Evolutionary conservation across 1,140 invertebrate genomes (phyloP).

Genomic region (Scaptodrosophila lebanonensis): DNA sequence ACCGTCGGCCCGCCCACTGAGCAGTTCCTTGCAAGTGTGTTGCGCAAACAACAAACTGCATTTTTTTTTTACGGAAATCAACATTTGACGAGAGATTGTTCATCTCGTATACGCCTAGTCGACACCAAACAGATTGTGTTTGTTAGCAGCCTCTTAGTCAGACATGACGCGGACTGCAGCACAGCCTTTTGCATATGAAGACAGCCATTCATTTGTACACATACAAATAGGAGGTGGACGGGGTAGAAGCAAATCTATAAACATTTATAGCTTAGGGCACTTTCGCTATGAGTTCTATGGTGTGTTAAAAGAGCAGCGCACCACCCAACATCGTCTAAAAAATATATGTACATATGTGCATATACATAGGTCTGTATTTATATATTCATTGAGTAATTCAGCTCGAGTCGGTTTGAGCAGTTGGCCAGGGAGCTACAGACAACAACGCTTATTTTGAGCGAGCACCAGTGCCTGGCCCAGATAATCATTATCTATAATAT

Average conservation of each 20-base stretch:
- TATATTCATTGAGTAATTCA: conserved; percentile 54
- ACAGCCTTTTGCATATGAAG: conserved; percentile 13
- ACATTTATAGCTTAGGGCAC: conserved; percentile 65
- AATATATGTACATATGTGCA: too few relatives aligned
- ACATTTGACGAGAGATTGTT: too few relatives aligned
- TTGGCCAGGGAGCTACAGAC: conserved; percentile 19
- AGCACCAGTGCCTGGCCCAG: too few relatives aligned
- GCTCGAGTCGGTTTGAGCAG: conserved; percentile 2
- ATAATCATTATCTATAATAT: conserved; percentile 49
- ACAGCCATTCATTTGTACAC: conserved; percentile 36
- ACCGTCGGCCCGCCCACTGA: conserved; percentile 7
- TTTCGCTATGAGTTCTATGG: conserved; percentile 44
- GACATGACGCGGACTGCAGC: conserved; percentile 4
- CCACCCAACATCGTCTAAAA: conserved; percentile 6
- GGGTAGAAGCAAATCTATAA: not conserved
- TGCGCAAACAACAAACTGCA: conserved; percentile 58
- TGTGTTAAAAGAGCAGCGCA: conserved; percentile 6
- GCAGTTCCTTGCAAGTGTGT: conserved; percentile 13
- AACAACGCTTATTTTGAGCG: too few relatives aligned
- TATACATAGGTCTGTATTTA: too few relatives aligned
- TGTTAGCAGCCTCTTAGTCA: conserved; percentile 22
- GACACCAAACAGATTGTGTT: not conserved
- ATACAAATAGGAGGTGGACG: conserved; percentile 1
- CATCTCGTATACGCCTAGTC: not conserved
- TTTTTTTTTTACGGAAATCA: too few relatives aligned